Percentiles rank a stretch among this genome's conserved stretches.
These are phyloP conservation scores for Bombus cullumanus DNA, from an alignment of 1,140 invertebrate species.

Conservation along the genomic window DNA sequence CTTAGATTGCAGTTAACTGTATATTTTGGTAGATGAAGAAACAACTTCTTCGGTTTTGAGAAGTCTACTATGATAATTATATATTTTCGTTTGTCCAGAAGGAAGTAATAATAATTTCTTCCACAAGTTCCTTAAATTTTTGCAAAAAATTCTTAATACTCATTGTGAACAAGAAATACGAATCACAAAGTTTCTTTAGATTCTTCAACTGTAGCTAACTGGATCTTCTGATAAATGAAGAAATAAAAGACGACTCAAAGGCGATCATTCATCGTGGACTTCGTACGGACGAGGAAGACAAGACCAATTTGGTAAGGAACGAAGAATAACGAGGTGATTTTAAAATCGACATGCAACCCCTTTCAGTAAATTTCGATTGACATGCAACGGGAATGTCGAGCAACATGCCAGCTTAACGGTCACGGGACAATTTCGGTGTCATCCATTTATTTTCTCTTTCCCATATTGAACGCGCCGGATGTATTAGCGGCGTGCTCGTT, in stretches of 20 bases:
- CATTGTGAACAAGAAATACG: background rate
- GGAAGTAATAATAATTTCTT: too few species aligned
- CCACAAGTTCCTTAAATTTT: background rate
- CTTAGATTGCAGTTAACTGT: background rate
- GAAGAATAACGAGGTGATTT: background rate
- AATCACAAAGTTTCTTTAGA: background rate
- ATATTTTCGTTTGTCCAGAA: too few species aligned
- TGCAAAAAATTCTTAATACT: background rate
- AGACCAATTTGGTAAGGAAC: background rate
- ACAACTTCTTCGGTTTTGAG: too few species aligned
- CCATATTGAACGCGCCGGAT: constrained; percentile 45
- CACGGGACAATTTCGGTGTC: constrained; percentile 60
- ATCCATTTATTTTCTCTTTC: constrained; percentile 64
- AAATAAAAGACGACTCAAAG: background rate
- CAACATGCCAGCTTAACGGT: constrained; percentile 58
- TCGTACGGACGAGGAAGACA: background rate
- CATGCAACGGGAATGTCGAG: constrained; percentile 58
- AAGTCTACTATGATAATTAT: too few species aligned
- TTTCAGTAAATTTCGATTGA: constrained; percentile 64
- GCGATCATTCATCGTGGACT: background rate
- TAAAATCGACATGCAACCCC: constrained; percentile 31
- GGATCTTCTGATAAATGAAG: background rate
- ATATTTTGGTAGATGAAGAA: background rate
- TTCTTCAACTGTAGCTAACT: background rate
- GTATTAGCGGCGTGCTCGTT: constrained; percentile 56